Conservation (phyloP, 2,113 vertebrate species). For the Camelus bactrianus region DNA sequence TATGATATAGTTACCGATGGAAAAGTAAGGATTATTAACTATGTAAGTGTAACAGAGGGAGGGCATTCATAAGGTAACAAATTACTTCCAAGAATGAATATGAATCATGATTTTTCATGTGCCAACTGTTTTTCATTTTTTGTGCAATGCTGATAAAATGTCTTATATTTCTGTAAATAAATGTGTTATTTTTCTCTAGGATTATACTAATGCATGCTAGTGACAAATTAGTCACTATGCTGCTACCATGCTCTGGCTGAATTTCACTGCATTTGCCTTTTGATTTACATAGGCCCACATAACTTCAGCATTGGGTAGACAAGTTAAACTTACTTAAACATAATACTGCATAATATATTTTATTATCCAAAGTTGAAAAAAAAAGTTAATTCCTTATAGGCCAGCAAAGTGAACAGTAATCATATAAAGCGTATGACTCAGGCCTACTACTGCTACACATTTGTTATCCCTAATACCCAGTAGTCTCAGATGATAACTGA, state of each 20-base stretch:
- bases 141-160: neutral
- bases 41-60: neutral
- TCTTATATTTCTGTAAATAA: slow-evolving; percentile 4
- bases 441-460: neutral
- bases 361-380: neutral
- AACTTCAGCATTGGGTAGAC: neutral
- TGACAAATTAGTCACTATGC: neutral
- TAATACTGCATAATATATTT: neutral
- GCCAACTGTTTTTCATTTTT: neutral
- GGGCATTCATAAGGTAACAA: neutral
- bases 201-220: neutral
- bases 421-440: neutral
- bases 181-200: neutral
- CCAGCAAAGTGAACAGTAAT: neutral
- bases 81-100: neutral
- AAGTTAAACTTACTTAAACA: neutral
- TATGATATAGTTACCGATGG: neutral
- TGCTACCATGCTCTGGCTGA: neutral
- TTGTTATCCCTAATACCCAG: neutral
- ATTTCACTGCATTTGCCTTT: neutral
- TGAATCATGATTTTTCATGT: neutral
- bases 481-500: neutral
- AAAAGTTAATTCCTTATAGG: neutral
- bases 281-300: neutral
- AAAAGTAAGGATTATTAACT: neutral